Evolutionary conservation across 2,113 vertebrate species (phyloP), one percentile per base, ranked within the genome.

Genomic region (Canis aureus): DNA sequence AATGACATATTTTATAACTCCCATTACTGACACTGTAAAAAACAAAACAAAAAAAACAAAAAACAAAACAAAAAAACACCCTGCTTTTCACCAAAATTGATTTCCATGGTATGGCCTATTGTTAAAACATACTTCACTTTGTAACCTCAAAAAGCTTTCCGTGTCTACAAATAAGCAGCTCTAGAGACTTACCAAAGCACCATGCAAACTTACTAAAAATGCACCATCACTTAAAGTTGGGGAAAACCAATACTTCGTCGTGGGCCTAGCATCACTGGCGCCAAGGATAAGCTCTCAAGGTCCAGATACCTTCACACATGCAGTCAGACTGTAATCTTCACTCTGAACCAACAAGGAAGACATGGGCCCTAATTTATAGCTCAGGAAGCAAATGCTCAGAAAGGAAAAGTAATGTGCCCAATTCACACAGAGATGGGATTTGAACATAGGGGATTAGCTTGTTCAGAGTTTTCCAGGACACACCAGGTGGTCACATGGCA

Each of bases 401-500:
- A 80, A 71, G 51, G 66, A 62, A 49, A 53, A 74, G n/a, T 71
- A 51, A 12, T 25, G 51, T 8, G 32, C 22, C 27, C 43, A 82
- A 2, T 49, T 60, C 66, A 78, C 15, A 88, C 43, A 71, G 38
- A 95, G 55, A 29, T 73, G 11, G 20, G 60, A 29, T 66, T 11
- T 84, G 92, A 92, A 83, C 35, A 3, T 3, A 74, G 16, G 22
- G 3, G 67, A 25, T 67, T 8, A 27, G 55, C 4, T 49, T n/a
- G 53, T 35, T 38, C 32, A 5, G 35, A 27, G 43, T 89, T 89
- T 53, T 76, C 60, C 88, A 35, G 71, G 32, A 29, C 10, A 71
- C 11, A 71, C 27, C 43, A 55, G n/a, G 38, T 53, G 15, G 27
- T 25, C 0, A 0, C 4, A 69, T 0, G 43, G 51, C 15, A 0